phyloP scores from a whole-genome alignment of 2,888 invertebrate species.

The Lagria hirta region DNA sequence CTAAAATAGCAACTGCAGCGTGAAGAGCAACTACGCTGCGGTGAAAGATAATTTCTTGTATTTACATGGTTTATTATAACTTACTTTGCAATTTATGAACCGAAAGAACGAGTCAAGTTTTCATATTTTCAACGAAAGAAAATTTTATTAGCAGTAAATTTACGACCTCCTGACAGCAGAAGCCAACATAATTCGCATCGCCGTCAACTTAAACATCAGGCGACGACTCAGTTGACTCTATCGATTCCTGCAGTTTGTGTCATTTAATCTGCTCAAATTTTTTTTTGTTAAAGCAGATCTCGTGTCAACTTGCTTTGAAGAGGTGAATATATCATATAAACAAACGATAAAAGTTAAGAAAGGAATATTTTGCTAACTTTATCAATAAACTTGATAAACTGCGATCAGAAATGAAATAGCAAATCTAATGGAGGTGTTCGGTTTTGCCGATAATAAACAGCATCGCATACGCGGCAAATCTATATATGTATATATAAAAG shows the following conservation, averaged over 20 bases:
- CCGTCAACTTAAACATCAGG: conserved; percentile 33
- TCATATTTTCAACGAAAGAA: conserved; percentile 31
- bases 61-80: conserved; percentile 15
- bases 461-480: too few species aligned
- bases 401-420: too few species aligned
- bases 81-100: conserved; percentile 20
- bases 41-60: conserved; percentile 7
- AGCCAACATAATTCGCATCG: conserved; percentile 35
- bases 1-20: too few species aligned
- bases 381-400: too few species aligned
- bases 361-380: too few species aligned
- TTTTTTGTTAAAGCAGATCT: too few species aligned
- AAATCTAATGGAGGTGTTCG: too few species aligned
- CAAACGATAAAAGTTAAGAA: too few species aligned
- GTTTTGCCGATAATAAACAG: too few species aligned
- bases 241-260: conserved; percentile 22
- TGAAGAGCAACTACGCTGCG: not conserved
- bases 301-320: too few species aligned
- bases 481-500: too few species aligned
- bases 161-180: conserved; percentile 34
- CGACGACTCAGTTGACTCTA: conserved; percentile 19
- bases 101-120: conserved; percentile 23
- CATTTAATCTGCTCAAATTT: conserved; percentile 31
- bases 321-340: too few species aligned
- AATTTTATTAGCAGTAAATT: conserved; percentile 37